Evolutionary conservation across 2,797 vertebrate genomes (phyloP).

Genomic region (Brachyrhaphis roseni): DNA sequence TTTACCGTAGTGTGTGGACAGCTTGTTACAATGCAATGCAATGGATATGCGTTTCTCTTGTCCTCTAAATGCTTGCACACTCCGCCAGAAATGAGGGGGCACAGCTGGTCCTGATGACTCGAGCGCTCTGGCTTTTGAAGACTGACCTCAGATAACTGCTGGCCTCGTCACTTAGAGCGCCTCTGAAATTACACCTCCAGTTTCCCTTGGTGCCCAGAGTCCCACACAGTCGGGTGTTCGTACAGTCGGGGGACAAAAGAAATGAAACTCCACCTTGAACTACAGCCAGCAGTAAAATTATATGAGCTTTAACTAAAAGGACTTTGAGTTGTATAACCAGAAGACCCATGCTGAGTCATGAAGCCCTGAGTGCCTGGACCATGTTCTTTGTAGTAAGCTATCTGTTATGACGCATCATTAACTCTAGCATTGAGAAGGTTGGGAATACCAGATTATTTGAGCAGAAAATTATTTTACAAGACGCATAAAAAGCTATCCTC

Average conservation of each 20-base stretch:
- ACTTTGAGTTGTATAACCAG: not conserved
- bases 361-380: no score
- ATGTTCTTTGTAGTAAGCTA: not conserved
- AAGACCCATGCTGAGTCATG: not conserved
- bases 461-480: not conserved
- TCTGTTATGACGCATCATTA: not conserved
- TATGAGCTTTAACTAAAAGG: constrained; percentile 20
- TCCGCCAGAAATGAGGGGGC: constrained; percentile 70
- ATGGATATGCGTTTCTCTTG: constrained; percentile 40
- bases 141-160: constrained; percentile 73
- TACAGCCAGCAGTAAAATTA: constrained; percentile 3
- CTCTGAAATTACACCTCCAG: constrained; percentile 78
- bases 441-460: not conserved
- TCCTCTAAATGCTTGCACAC: constrained; percentile 21
- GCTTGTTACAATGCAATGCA: constrained; percentile 43
- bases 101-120: constrained; percentile 73
- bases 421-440: not conserved
- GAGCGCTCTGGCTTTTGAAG: constrained; percentile 54
- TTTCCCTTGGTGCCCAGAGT: constrained; percentile 49
- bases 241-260: constrained; percentile 18
- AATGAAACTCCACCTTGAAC: constrained; percentile 17
- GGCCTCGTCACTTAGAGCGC: constrained; percentile 53
- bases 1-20: constrained; percentile 40
- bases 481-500: not conserved
- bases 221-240: constrained; percentile 18